Percentiles rank a stretch among this genome's conserved stretches.
phyloP scores from a whole-genome alignment of 2,888 invertebrate genomes.

The Hypselothyrea guttata region DNA sequence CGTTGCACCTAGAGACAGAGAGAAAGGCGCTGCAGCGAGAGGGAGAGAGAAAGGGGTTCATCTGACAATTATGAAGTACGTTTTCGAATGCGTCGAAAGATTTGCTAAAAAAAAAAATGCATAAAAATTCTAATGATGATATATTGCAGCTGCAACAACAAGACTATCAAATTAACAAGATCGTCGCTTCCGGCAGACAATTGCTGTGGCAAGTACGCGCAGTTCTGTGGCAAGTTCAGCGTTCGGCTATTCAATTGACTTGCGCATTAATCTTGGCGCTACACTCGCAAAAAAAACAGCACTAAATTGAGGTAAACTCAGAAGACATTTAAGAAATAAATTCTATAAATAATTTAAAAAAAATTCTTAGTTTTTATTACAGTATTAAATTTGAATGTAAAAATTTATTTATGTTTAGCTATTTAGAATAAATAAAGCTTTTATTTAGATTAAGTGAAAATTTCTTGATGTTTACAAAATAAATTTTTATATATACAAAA shows the following conservation, averaged over 20 bases:
- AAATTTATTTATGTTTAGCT: too few relatives aligned
- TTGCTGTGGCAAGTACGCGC: constrained; percentile 19
- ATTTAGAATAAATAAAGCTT: too few relatives aligned
- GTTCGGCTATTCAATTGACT: constrained; percentile 64
- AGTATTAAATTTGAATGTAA: too few relatives aligned
- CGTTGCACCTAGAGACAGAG: constrained; percentile 29
- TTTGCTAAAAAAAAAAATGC: constrained; percentile 76
- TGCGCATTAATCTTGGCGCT: constrained; percentile 72
- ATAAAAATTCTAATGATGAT: constrained; percentile 79
- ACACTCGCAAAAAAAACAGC: too few relatives aligned
- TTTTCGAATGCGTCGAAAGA: constrained; percentile 74
- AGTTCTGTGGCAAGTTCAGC: constrained; percentile 1
- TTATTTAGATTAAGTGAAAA: too few relatives aligned
- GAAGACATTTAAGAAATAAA: too few relatives aligned
- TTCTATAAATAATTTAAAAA: too few relatives aligned
- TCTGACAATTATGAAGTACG: constrained; percentile 66
- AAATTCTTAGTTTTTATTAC: too few relatives aligned
- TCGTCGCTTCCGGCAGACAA: constrained; percentile 74
- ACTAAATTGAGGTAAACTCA: too few relatives aligned
- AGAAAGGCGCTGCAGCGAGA: not conserved
- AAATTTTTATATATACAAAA: too few relatives aligned
- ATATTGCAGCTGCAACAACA: constrained; percentile 60
- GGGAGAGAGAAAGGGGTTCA: not conserved
- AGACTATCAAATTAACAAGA: constrained; percentile 77
- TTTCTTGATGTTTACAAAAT: too few relatives aligned